Evolutionary conservation across 2,888 invertebrate genomes (phyloP).

Genomic region (Cantharis rustica): DNA sequence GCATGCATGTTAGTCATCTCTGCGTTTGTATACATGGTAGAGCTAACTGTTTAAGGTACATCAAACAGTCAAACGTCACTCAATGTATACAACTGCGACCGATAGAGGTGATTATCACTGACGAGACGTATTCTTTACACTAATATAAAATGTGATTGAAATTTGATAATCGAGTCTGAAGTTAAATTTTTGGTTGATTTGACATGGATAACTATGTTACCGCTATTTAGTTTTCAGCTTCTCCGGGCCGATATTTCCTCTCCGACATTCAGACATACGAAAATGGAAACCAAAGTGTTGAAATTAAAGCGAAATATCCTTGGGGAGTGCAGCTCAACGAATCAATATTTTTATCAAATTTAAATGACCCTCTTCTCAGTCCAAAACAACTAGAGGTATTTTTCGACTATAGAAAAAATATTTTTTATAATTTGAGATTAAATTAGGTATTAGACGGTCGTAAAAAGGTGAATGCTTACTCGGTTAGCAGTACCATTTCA

Average conservation of each 20-base stretch:
- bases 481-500: constrained; percentile 58
- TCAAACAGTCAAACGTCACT: no score
- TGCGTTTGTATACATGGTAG: no score
- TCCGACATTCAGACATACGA: constrained; percentile 62
- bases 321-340: constrained; percentile 70
- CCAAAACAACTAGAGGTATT: constrained; percentile 41
- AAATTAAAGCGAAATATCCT: constrained; percentile 68
- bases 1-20: no score
- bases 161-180: no score
- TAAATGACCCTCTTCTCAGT: constrained; percentile 38
- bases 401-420: neutral
- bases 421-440: neutral
- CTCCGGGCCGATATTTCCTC: constrained; percentile 72
- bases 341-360: constrained; percentile 57
- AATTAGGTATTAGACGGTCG: constrained; percentile 52
- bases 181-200: neutral
- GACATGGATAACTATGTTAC: no score
- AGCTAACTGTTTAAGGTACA: no score
- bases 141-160: no score
- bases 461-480: constrained; percentile 50
- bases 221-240: constrained; percentile 63
- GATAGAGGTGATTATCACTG: no score
- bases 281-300: constrained; percentile 57
- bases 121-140: no score
- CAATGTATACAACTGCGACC: no score